Conservation (phyloP, 1,140 invertebrate genomes). For the Vanessa atalanta region DNA sequence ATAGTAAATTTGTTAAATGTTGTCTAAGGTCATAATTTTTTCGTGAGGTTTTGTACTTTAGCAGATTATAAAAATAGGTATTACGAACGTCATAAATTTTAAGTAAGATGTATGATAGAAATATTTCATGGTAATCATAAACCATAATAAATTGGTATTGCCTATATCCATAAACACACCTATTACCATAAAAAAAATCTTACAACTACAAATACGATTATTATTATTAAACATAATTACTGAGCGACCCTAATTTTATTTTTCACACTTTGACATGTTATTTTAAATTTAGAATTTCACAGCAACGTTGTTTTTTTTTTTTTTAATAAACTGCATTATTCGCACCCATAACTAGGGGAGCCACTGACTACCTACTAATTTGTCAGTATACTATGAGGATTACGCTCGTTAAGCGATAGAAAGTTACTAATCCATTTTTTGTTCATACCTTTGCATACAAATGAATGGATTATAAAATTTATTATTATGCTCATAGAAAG, state of each 20-base stretch:
- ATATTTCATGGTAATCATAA: slow-evolving; percentile 8
- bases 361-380: slow-evolving; percentile 45
- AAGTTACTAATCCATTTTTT: slow-evolving; percentile 58
- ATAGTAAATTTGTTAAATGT: no score
- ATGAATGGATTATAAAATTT: neutral
- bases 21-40: no score
- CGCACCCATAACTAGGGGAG: slow-evolving; percentile 34
- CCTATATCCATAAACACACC: no score
- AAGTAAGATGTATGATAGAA: neutral
- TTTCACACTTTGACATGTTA: neutral
- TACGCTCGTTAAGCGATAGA: slow-evolving; percentile 59
- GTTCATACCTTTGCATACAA: slow-evolving; percentile 28
- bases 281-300: slow-evolving; percentile 4
- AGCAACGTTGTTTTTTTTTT: slow-evolving; percentile 18
- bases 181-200: neutral
- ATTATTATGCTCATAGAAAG: no score
- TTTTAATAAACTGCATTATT: slow-evolving; percentile 41
- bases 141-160: neutral
- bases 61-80: no score
- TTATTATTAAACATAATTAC: no score
- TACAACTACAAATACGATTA: neutral
- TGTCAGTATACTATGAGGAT: slow-evolving; percentile 56
- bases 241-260: slow-evolving; percentile 15
- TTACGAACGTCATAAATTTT: neutral
- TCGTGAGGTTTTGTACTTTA: no score